These are phyloP conservation scores for Cryptocheilus praepositus DNA, from an alignment of 2,888 invertebrate species.

Conservation along the genomic window DNA sequence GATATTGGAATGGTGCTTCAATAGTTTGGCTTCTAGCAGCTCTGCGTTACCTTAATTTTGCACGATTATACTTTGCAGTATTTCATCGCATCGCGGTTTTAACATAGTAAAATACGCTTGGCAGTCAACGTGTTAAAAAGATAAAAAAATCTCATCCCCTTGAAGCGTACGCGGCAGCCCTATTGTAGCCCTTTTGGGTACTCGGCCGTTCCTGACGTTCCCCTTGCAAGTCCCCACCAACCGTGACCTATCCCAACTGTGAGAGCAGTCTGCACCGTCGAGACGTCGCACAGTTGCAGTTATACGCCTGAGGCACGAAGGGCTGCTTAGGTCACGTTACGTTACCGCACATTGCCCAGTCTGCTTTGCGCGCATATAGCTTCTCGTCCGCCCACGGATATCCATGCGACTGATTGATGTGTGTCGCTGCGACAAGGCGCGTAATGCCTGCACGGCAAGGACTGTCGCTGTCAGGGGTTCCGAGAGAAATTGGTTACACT, in stretches of 20 bases:
- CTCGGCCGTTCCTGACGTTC: not conserved
- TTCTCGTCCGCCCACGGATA: too few species aligned
- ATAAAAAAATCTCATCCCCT: slow-evolving; percentile 16
- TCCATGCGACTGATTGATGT: slow-evolving; percentile 13
- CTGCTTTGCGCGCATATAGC: not conserved
- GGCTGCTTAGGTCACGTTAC: slow-evolving; percentile 14
- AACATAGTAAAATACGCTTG: too few species aligned
- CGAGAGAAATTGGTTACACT: too few species aligned
- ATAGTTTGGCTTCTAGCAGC: too few species aligned
- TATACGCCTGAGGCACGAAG: slow-evolving; percentile 7
- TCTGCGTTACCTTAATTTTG: too few species aligned
- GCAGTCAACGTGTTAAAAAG: too few species aligned
- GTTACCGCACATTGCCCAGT: slow-evolving; percentile 5
- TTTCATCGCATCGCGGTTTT: too few species aligned
- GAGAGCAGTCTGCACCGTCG: slow-evolving; percentile 19
- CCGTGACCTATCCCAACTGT: slow-evolving; percentile 33
- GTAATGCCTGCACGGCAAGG: not conserved
- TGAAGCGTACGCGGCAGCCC: slow-evolving; percentile 5
- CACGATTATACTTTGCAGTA: too few species aligned
- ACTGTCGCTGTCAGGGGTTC: too few species aligned
- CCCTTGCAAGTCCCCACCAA: not conserved
- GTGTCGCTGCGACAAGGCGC: slow-evolving; percentile 6
- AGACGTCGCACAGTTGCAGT: slow-evolving; percentile 31
- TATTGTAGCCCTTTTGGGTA: slow-evolving; percentile 16
- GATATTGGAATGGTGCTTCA: too few species aligned